phyloP scores from a whole-genome alignment of 2,888 invertebrate genomes.

The Sinotaia quadrata region DNA sequence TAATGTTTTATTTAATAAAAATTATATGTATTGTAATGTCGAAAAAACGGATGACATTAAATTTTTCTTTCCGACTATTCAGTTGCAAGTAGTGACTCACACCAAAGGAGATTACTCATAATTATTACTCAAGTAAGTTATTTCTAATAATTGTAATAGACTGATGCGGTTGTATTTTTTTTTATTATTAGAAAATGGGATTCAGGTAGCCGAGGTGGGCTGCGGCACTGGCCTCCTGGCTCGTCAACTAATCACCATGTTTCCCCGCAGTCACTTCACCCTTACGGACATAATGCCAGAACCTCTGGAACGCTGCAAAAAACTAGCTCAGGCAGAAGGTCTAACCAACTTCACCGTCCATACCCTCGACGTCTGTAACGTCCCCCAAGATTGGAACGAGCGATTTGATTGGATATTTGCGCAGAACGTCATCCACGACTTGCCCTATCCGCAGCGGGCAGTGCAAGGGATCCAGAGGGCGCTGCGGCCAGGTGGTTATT shows the following conservation, averaged over 20 bases:
- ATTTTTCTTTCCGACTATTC: too few species aligned
- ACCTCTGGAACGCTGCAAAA: conserved; percentile 8
- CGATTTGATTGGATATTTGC: conserved; percentile 33
- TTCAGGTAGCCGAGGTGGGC: conserved; percentile 32
- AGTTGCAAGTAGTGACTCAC: too few species aligned
- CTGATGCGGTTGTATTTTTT: too few species aligned
- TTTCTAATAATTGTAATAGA: too few species aligned
- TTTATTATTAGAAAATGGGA: conserved; percentile 36
- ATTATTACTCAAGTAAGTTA: too few species aligned
- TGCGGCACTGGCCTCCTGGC: conserved; percentile 28
- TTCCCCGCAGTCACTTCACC: conserved; percentile 31
- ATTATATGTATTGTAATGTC: too few species aligned
- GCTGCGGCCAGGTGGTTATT: conserved; percentile 21
- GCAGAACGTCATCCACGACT: conserved; percentile 36
- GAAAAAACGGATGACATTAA: too few species aligned
- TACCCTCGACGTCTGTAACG: conserved; percentile 24
- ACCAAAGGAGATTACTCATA: too few species aligned
- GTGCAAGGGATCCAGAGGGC: conserved; percentile 25
- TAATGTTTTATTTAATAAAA: too few species aligned
- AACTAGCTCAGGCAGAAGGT: conserved; percentile 1
- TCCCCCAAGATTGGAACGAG: conserved; percentile 17
- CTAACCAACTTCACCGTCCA: conserved; percentile 28
- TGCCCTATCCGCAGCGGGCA: conserved; percentile 31
- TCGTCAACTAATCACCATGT: conserved; percentile 27
- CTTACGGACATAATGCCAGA: conserved; percentile 27